Evolutionary conservation across 2,888 invertebrate species (phyloP).

Genomic region (Isoperla grammatica): DNA sequence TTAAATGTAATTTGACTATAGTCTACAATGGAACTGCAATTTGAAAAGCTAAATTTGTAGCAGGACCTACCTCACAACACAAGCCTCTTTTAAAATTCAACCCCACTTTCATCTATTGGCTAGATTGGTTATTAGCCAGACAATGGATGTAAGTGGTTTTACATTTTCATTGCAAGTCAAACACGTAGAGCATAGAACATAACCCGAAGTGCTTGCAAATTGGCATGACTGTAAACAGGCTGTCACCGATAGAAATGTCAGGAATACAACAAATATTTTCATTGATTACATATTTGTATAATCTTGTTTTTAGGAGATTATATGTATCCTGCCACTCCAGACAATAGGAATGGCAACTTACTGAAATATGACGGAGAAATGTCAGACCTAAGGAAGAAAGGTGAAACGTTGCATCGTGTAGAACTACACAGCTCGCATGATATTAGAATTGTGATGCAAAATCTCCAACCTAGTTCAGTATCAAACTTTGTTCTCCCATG

Average conservation of each 20-base stretch:
- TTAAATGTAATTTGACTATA: too few species aligned
- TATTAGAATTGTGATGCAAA: conserved; percentile 14
- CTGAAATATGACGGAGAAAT: background rate
- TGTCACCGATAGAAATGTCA: background rate
- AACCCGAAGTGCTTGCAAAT: background rate
- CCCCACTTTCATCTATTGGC: too few species aligned
- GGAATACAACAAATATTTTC: background rate
- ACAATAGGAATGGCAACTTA: conserved; percentile 25
- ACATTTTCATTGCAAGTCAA: too few species aligned
- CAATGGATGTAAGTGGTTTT: too few species aligned
- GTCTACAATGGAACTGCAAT: too few species aligned
- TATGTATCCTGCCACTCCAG: conserved; percentile 44
- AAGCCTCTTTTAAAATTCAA: too few species aligned
- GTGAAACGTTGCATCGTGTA: conserved; percentile 27
- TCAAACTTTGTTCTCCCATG: conserved; percentile 5
- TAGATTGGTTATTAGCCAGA: too few species aligned
- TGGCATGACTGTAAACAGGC: background rate
- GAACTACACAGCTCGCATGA: conserved; percentile 30
- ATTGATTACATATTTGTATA: background rate
- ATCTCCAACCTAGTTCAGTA: background rate
- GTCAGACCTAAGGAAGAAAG: background rate
- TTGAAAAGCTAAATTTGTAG: too few species aligned
- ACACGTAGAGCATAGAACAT: too few species aligned
- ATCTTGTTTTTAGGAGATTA: conserved; percentile 46
- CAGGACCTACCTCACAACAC: too few species aligned